These are phyloP conservation scores for Apodemia hepburni DNA, from an alignment of 2,888 invertebrate species.

Conservation along the genomic window DNA sequence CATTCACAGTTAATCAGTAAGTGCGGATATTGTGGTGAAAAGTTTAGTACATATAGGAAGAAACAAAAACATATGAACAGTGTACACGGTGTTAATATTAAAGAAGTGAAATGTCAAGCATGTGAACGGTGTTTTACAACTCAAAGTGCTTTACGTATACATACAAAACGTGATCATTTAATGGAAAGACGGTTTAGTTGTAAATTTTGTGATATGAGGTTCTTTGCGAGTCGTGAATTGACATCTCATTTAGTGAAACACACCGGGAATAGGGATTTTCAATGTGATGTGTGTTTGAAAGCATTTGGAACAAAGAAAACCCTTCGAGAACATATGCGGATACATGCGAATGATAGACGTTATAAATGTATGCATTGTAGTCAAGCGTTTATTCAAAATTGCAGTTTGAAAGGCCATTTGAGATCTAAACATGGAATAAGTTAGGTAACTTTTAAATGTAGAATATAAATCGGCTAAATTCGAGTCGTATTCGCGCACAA, in stretches of 20 bases:
- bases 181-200: conserved; percentile 38
- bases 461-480: too few species aligned
- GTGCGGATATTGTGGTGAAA: conserved; percentile 41
- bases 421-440: conserved; percentile 38
- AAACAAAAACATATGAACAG: conserved; percentile 37
- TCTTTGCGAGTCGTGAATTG: conserved; percentile 45
- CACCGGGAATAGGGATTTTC: conserved; percentile 39
- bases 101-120: conserved; percentile 35
- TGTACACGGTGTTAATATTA: conserved; percentile 34
- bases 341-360: conserved; percentile 39
- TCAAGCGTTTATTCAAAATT: conserved; percentile 42
- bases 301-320: conserved; percentile 44
- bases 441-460: not conserved
- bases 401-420: conserved; percentile 56
- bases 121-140: conserved; percentile 47
- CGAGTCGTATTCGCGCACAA: too few species aligned
- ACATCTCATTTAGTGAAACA: conserved; percentile 53
- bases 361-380: conserved; percentile 42
- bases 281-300: conserved; percentile 49
- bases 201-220: conserved; percentile 33
- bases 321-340: conserved; percentile 47
- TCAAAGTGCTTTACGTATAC: conserved; percentile 39
- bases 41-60: conserved; percentile 26
- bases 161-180: conserved; percentile 33
- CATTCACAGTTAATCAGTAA: conserved; percentile 30